These are phyloP conservation scores for Oegoconia quadripuncta DNA, from an alignment of 2,888 invertebrate genomes.

Conservation along the genomic window DNA sequence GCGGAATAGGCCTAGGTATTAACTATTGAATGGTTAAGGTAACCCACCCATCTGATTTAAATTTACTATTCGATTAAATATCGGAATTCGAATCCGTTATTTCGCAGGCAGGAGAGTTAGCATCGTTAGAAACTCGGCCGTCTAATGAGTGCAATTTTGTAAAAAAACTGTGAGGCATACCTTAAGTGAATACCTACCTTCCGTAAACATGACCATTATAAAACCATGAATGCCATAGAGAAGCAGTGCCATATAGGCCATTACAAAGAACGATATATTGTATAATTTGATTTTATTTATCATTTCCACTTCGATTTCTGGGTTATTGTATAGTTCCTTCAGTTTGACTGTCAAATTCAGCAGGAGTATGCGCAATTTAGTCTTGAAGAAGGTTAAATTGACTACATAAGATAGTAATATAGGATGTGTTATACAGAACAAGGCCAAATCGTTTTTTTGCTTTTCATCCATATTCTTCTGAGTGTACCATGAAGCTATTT, in stretches of 20 bases:
- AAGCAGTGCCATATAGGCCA: slow-evolving; percentile 15
- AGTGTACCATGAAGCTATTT: slow-evolving; percentile 22
- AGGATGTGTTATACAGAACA: slow-evolving; percentile 17
- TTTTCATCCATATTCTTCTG: slow-evolving; percentile 29
- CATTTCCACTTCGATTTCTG: slow-evolving; percentile 38
- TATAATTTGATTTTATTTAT: slow-evolving; percentile 32
- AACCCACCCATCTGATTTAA: no score
- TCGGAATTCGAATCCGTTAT: no score
- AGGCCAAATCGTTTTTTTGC: slow-evolving; percentile 13
- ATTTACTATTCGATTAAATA: no score
- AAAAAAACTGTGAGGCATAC: no score
- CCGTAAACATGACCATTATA: slow-evolving; percentile 17
- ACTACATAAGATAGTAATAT: slow-evolving; percentile 10
- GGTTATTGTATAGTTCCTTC: slow-evolving; percentile 39
- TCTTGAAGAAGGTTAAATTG: slow-evolving; percentile 3
- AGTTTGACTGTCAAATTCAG: slow-evolving; percentile 12
- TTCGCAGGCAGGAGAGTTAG: no score
- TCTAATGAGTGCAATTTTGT: no score
- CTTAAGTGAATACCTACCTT: no score
- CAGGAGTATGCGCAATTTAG: slow-evolving; percentile 7
- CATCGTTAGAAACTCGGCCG: no score
- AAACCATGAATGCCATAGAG: slow-evolving; percentile 30
- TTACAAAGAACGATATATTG: slow-evolving; percentile 19
- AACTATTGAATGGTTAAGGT: no score
- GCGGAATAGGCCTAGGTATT: no score